These are phyloP conservation scores for Rhynchopsitta pachyrhyncha DNA, from an alignment of 2,113 vertebrate genomes.

Conservation along the genomic window DNA sequence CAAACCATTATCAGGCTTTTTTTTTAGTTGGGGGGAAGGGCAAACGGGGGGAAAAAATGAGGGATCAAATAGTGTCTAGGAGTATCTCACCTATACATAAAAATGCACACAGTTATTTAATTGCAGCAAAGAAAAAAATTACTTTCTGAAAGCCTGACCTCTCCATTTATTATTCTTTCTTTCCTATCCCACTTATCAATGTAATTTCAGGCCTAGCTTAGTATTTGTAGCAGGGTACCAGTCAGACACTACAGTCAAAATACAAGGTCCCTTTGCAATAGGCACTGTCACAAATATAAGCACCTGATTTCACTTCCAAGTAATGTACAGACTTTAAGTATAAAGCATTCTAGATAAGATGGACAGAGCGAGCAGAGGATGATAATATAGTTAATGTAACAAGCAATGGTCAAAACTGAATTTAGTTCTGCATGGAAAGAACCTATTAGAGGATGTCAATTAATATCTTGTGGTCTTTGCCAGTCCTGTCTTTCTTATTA, in stretches of 20 bases:
- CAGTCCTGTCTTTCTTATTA: background rate
- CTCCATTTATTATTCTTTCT: background rate
- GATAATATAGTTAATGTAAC: background rate
- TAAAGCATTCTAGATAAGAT: background rate
- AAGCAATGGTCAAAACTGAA: background rate
- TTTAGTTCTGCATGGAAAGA: background rate
- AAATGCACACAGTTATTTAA: background rate
- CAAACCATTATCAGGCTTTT: background rate
- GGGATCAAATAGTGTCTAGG: background rate
- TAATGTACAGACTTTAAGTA: background rate
- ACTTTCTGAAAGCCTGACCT: background rate
- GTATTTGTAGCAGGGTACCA: background rate
- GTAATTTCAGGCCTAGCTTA: background rate
- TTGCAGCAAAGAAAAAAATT: background rate
- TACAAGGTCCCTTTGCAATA: background rate
- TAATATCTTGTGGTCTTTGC: background rate
- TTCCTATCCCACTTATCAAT: background rate
- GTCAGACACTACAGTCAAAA: background rate
- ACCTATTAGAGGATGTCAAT: background rate
- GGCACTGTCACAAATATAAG: background rate
- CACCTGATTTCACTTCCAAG: background rate
- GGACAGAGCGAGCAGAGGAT: background rate
- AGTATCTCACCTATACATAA: background rate
- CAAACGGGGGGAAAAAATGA: rapidly evolving
- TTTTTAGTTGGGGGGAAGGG: background rate